Evolutionary conservation across 2,888 invertebrate species (phyloP).

Genomic region (Bellardia pandia): DNA sequence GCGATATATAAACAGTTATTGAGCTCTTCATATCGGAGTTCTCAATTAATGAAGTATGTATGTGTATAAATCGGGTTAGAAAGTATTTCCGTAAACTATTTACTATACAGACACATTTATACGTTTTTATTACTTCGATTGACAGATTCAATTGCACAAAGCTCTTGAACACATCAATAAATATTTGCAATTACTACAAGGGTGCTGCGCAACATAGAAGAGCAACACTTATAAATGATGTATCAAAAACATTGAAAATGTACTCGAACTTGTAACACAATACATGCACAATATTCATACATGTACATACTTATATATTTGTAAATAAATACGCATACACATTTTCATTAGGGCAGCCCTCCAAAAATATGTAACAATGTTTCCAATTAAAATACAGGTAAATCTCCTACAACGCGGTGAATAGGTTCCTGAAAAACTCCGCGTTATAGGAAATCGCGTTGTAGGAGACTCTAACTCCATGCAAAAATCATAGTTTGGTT

Average conservation of each 20-base stretch:
- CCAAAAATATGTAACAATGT: not conserved
- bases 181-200: constrained; percentile 41
- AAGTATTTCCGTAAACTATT: too few relatives aligned
- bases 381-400: too few relatives aligned
- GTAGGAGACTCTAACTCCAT: too few relatives aligned
- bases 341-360: not conserved
- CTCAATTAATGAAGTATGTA: too few relatives aligned
- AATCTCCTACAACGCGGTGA: too few relatives aligned
- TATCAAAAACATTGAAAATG: constrained; percentile 15
- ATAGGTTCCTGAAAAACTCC: too few relatives aligned
- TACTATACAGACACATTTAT: too few relatives aligned
- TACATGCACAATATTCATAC: not conserved
- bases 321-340: not conserved
- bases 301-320: not conserved
- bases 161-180: constrained; percentile 28
- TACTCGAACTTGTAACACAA: constrained; percentile 1
- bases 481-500: too few relatives aligned
- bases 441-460: too few relatives aligned
- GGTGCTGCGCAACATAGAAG: not conserved
- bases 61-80: too few relatives aligned
- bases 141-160: constrained; percentile 23
- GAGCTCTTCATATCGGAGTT: too few relatives aligned
- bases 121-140: constrained; percentile 1
- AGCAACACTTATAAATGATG: constrained; percentile 21
- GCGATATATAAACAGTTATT: too few relatives aligned